Base-by-base conservation (phyloP, 2,888 invertebrate species). In the Drosophila paracracens region DNA sequence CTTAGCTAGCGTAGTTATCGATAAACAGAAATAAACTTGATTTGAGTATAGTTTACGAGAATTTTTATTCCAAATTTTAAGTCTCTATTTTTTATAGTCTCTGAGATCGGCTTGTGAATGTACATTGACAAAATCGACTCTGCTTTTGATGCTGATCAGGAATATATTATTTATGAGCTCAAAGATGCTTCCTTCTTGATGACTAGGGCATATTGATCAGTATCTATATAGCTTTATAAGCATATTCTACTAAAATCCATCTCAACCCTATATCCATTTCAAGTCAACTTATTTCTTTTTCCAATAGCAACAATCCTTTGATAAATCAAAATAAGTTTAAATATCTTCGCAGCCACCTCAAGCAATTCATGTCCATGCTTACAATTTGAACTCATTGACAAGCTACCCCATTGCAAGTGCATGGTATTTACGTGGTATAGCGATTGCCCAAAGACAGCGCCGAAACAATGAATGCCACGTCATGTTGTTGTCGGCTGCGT, bases 401-500 rank as follows among this genome's bases (percentile, higher is more conserved):
- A 63, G 18, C 29, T 27, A 61, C 60, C 75, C 57, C 21, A n/a
- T 2, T 11, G 2, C 25, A 21, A 0, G 1, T 1, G 0, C 0
- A 2, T 35, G 50, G 27, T 25, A 40, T n/a, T 36, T 54, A 27
- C 36, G 29, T 4, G 62, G 68, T 53, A 53, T 48, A 21, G 5
- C 13, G 33, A 21, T 40, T 38, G 65, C 59, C 61, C 51, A 70
- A 71, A 58, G 70, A 72, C 66, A 68, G 33, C 62, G 63, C 13
- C 25, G n/a, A 27, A n/a, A 29, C 40, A 57, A 43, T 43, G 54
- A 68, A 59, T 74, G 83, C 74, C 72, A 51, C 74, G 81, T 88
- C 86, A 88, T 88, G 80, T 57, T 59, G 64, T 29, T 69, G 62
- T 33, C 21, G 63, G 48, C 68, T 81, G 90, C 59, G 59, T 60